Evolutionary conservation across 2,113 vertebrate genomes (phyloP).

Genomic region (Scopus umbretta): DNA sequence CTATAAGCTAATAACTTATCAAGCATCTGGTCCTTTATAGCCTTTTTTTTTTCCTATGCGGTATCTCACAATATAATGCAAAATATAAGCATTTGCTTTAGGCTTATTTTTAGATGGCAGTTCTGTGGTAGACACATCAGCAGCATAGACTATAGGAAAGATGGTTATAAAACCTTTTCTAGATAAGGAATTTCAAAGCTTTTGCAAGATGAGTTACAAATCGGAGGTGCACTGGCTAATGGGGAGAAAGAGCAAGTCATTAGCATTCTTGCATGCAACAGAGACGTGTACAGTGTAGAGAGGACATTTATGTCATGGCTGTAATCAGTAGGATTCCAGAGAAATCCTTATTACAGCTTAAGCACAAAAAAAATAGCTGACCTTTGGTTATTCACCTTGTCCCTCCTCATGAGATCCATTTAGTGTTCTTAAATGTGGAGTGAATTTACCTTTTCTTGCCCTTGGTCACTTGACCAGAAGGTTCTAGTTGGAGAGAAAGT

Average conservation of each 20-base stretch:
- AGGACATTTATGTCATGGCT: background rate
- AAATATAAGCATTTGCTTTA: background rate
- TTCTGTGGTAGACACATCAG: background rate
- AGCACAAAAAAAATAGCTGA: background rate
- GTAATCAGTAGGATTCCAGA: background rate
- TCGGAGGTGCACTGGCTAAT: background rate
- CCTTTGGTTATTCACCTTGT: background rate
- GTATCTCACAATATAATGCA: background rate
- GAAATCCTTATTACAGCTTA: background rate
- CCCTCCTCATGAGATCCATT: background rate
- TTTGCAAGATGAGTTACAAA: background rate
- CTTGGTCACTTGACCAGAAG: background rate
- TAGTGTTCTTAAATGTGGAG: background rate
- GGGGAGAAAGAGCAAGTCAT: background rate
- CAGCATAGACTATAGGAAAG: background rate
- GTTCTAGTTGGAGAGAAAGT: background rate
- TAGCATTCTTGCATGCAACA: background rate
- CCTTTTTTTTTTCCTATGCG: background rate
- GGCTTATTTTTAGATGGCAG: background rate
- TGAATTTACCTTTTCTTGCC: background rate
- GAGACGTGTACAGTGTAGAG: background rate
- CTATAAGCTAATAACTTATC: background rate
- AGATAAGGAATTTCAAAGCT: background rate
- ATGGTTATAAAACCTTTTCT: background rate
- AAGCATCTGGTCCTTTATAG: background rate